Evolutionary conservation across 2,888 invertebrate genomes (phyloP), one percentile per base, ranked within the genome.

Genomic region (Aphrophora alni): DNA sequence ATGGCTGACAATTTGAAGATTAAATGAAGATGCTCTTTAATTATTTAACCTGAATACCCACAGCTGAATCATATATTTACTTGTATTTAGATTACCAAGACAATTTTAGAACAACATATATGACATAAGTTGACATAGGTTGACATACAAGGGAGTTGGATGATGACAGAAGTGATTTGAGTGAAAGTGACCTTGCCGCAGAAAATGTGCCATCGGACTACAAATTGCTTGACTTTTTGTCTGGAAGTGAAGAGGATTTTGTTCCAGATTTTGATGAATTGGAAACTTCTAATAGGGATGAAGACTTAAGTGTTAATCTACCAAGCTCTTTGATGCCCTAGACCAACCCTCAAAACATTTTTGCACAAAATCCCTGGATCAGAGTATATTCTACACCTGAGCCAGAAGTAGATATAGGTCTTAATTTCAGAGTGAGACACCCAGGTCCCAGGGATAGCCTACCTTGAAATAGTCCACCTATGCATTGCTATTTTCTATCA

Each of bases 301-400:
- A 68, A 68, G 68, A 68, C 24, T 4, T 21, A 24, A 69, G 24
- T 69, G 14, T 10, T 26, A 14, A 69, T 69, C 69, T 14, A 69
- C 69, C 69, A 26, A 69, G 21, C 26, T 21, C 68, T 68, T n/a
- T n/a, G n/a, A n/a, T n/a, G n/a, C n/a, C n/a, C n/a, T n/a, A n/a
- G n/a, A 4, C 68, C 3, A 12, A 3, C n/a, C 68, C 14, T 7
- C 21, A 21, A 68, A 68, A 69, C 26, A 69, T 21, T 21, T 14
- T 14, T 10, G 24, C n/a, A 8, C 14, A 8, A 26, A 69, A 69
- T 27, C 75, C 44, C 25, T n/a, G 38, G 24, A 33, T 17, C 24
- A 25, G 38, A 44, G 59, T 75, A 33, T 25, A 38, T 38, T 24
- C 75, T n/a, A n/a, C 59, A 24, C 75, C 75, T 25, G 75, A 75